Conservation (phyloP, 2,797 vertebrate species). For the Cynopterus sphinx region DNA sequence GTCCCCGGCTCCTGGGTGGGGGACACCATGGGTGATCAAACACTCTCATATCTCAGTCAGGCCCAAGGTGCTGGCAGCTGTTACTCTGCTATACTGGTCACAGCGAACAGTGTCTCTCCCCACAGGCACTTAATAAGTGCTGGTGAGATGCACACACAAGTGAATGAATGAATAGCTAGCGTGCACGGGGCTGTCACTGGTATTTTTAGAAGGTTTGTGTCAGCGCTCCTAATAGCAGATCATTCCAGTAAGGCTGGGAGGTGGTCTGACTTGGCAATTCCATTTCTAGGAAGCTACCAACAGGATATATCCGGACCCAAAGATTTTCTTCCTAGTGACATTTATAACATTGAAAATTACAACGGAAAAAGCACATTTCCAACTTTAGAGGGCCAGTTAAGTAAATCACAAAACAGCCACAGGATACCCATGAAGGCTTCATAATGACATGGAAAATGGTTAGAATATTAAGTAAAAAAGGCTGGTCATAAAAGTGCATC, state of each 20-base stretch:
- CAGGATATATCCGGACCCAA: not conserved
- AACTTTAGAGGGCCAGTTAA: not conserved
- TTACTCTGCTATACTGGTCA: not conserved
- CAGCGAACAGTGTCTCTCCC: not conserved
- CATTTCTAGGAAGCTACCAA: not conserved
- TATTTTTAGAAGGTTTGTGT: not conserved
- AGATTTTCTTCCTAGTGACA: not conserved
- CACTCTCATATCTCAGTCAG: not conserved
- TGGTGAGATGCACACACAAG: not conserved
- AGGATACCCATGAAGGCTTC: not conserved
- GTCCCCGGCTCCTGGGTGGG: fast-evolving
- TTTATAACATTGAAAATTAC: not conserved
- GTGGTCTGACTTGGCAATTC: not conserved
- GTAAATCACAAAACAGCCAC: not conserved
- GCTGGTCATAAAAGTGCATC: not conserved
- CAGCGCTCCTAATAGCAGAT: fast-evolving
- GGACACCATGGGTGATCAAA: fast-evolving
- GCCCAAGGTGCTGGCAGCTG: not conserved
- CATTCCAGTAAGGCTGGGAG: not conserved
- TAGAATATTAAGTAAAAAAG: not conserved
- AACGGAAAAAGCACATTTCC: not conserved
- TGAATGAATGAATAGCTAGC: not conserved
- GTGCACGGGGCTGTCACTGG: not conserved
- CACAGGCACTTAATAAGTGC: not conserved
- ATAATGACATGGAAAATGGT: not conserved